These are phyloP conservation scores for Caenorhabditis japonica DNA, from an alignment of 2,888 invertebrate genomes.

Conservation along the genomic window DNA sequence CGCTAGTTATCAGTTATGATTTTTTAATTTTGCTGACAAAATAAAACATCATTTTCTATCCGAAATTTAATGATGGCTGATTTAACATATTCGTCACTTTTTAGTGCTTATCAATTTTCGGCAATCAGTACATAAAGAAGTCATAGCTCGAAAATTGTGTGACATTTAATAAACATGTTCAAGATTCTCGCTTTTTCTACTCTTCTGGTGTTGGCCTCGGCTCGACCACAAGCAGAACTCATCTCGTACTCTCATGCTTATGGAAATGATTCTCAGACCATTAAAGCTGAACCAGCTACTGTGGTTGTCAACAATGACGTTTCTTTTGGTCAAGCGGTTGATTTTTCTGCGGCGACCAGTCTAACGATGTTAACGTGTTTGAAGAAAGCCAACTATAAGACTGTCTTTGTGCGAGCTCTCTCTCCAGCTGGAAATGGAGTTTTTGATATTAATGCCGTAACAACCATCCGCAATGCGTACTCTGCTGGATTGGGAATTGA, in stretches of 20 bases:
- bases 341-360: conserved; percentile 42
- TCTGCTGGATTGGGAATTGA: conserved; percentile 41
- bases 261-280: conserved; percentile 1
- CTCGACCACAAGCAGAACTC: conserved; percentile 31
- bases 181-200: conserved; percentile 23
- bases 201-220: conserved; percentile 20
- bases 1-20: too few species aligned
- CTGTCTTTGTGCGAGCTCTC: conserved; percentile 24
- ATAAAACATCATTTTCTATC: too few species aligned
- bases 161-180: too few species aligned
- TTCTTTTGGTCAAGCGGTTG: conserved; percentile 39
- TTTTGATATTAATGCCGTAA: conserved; percentile 31
- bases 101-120: too few species aligned
- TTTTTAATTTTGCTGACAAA: too few species aligned
- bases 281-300: conserved; percentile 29
- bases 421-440: conserved; percentile 27
- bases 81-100: too few species aligned
- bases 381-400: background rate
- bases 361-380: background rate
- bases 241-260: background rate
- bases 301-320: conserved; percentile 26
- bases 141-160: too few species aligned
- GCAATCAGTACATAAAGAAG: too few species aligned
- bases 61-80: too few species aligned
- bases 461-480: conserved; percentile 43